A percentile compares a stretch with the other conserved stretches of the same genome.
These are phyloP conservation scores for Tamias sibiricus DNA, from an alignment of 2,113 vertebrate species.

Conservation along the genomic window DNA sequence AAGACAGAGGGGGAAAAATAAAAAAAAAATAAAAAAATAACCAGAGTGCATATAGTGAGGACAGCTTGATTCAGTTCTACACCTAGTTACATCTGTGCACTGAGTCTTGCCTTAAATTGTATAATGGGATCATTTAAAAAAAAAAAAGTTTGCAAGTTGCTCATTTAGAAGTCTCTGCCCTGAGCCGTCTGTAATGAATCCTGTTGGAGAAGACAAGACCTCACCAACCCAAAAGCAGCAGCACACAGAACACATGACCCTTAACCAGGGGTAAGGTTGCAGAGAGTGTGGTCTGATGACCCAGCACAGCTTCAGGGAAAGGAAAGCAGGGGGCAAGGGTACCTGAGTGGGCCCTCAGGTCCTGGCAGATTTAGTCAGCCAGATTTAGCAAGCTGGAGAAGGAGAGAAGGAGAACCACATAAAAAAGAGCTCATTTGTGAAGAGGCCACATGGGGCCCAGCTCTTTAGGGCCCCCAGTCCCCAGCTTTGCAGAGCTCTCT, in stretches of 20 bases:
- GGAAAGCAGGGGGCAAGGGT: too few relatives aligned
- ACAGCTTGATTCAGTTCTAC: neutral
- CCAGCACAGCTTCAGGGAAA: neutral
- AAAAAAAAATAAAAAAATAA: too few relatives aligned
- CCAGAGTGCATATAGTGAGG: neutral
- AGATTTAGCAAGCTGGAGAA: neutral
- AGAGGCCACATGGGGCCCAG: neutral
- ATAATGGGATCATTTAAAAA: neutral
- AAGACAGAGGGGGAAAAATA: neutral
- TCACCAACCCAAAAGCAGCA: too few relatives aligned
- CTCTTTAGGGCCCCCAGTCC: neutral
- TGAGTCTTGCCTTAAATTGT: neutral
- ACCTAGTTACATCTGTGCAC: neutral
- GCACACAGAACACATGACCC: neutral
- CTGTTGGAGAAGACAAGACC: neutral
- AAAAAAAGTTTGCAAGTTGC: neutral
- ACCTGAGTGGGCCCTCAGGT: neutral
- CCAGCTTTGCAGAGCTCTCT: neutral
- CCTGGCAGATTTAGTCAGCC: neutral
- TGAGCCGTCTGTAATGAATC: rapidly evolving
- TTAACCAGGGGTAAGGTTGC: neutral
- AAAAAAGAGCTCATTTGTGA: neutral
- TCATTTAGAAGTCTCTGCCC: neutral
- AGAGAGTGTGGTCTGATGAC: neutral
- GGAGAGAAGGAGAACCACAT: too few relatives aligned